Evolutionary conservation across 2,113 vertebrate species (phyloP).

Genomic region (Coryphaenoides rupestris): DNA sequence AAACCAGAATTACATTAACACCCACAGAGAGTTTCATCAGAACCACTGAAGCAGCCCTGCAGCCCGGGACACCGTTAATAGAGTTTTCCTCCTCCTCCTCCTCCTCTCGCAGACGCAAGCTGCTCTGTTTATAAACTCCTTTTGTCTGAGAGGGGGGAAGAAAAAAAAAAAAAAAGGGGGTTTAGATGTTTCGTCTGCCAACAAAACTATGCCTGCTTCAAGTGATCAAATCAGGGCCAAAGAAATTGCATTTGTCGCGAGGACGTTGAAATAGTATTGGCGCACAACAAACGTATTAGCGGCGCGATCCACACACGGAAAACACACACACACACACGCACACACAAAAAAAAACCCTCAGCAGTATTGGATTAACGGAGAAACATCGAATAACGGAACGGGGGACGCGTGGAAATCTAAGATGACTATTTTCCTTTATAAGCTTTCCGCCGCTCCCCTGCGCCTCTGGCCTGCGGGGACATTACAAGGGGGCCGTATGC

Average conservation of each 20-base stretch:
- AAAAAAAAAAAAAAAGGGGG: constrained; percentile 87
- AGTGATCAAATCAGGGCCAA: constrained; percentile 90
- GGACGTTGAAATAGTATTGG: constrained; percentile 78
- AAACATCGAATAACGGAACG: constrained; percentile 55
- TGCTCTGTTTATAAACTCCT: constrained; percentile 56
- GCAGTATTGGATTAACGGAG: constrained; percentile 72
- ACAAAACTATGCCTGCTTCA: constrained; percentile 81
- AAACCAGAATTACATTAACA: constrained; percentile 90
- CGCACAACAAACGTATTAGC: constrained; percentile 91
- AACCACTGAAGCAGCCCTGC: constrained; percentile 70
- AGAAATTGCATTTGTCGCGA: constrained; percentile 94
- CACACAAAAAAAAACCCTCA: no score
- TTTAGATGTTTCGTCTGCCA: constrained; percentile 85
- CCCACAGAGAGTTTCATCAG: constrained; percentile 80
- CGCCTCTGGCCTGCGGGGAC: constrained; percentile 23
- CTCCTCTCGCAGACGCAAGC: constrained; percentile 75
- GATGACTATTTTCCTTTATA: constrained; percentile 37
- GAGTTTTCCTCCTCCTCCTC: no score
- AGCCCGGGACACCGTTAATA: constrained; percentile 87
- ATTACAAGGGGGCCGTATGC: not conserved
- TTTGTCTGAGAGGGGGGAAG: no score
- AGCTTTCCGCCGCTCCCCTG: constrained; percentile 15
- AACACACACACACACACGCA: no score
- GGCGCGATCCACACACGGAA: constrained; percentile 69
- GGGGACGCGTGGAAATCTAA: constrained; percentile 55